A percentile compares a stretch with the other conserved stretches of the same genome.
phyloP scores from a whole-genome alignment of 92 coral and sea anemone species.

The Porites divaricata region DNA sequence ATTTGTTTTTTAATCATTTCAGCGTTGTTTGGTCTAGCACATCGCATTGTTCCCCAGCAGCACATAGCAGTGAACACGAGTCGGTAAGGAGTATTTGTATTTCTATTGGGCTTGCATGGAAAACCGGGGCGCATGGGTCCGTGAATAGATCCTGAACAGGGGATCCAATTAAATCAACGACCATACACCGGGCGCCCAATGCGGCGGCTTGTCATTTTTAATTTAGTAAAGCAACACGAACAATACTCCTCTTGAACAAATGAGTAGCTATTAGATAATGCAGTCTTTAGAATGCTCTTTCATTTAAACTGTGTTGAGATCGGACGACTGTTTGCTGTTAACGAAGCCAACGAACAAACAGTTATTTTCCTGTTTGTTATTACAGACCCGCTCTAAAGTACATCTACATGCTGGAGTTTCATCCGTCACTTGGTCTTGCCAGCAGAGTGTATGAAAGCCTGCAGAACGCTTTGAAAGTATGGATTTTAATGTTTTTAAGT shows the following conservation, averaged over 20 bases:
- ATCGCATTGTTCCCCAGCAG: slow-evolving; percentile 93
- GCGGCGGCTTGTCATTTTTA: no score
- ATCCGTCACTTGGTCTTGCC: slow-evolving; percentile 92
- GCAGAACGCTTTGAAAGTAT: slow-evolving; percentile 81
- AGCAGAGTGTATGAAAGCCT: slow-evolving; percentile 75
- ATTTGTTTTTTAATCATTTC: background rate
- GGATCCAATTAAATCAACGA: no score
- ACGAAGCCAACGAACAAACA: background rate
- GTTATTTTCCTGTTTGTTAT: background rate
- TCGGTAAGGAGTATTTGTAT: slow-evolving; percentile 54
- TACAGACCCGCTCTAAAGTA: slow-evolving; percentile 89
- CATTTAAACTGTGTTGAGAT: no score
- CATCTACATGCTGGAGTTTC: slow-evolving; percentile 96
- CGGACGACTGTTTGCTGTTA: background rate
- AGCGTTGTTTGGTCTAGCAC: slow-evolving; percentile 94
- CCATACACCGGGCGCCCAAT: no score
- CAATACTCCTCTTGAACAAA: no score
- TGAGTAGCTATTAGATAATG: no score
- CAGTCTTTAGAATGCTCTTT: no score
- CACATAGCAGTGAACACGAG: slow-evolving; percentile 94
- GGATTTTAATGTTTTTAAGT: background rate
- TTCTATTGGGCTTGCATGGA: background rate
- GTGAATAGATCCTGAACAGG: no score
- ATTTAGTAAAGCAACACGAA: no score
- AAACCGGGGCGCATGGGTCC: background rate